Percentiles rank a stretch among this genome's conserved stretches.
These are phyloP conservation scores for Ceratina japonica DNA, from an alignment of 1,140 invertebrate species.

Conservation along the genomic window DNA sequence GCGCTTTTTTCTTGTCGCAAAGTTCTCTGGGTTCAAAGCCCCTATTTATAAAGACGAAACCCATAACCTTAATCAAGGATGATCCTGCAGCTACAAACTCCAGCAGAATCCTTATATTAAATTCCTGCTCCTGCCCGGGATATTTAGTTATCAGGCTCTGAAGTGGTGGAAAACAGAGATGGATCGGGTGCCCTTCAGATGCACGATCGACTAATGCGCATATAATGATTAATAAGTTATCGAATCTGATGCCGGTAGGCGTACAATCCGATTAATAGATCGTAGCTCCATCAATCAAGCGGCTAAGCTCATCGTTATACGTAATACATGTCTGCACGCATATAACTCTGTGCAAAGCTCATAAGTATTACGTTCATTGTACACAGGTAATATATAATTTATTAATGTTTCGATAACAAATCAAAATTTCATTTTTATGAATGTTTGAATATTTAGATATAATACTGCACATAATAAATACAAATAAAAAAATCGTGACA, in stretches of 20 bases:
- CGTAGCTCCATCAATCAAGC: no score
- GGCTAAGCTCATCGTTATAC: no score
- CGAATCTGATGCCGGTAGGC: neutral
- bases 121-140: constrained; percentile 47
- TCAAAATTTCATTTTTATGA: no score
- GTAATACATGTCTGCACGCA: no score
- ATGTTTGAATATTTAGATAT: no score
- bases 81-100: constrained; percentile 47
- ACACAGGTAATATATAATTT: no score
- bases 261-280: neutral
- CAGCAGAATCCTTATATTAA: constrained; percentile 52
- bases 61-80: constrained; percentile 46
- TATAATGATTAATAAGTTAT: constrained; percentile 37
- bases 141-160: constrained; percentile 40
- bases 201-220: constrained; percentile 14
- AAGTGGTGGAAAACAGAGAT: constrained; percentile 53
- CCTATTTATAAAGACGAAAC: constrained; percentile 60
- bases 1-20: constrained; percentile 55
- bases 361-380: no score
- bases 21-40: constrained; percentile 51
- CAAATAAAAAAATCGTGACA: no score
- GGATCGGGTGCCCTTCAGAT: constrained; percentile 36
- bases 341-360: no score
- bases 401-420: no score
- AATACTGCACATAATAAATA: no score